Conservation (phyloP, 2,797 vertebrate species). For the Mycteria americana region DNA sequence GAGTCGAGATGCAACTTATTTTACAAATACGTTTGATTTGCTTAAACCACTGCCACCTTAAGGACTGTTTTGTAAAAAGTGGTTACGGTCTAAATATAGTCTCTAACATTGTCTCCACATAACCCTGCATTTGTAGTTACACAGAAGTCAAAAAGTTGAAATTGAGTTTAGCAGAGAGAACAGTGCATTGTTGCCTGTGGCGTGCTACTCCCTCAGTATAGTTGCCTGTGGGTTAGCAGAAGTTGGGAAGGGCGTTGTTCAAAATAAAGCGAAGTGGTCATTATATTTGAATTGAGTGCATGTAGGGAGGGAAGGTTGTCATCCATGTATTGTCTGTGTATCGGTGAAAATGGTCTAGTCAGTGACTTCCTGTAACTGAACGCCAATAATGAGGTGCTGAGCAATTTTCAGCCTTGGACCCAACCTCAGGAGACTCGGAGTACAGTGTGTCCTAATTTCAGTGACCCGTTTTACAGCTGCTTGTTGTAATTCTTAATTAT, state of each 20-base stretch:
- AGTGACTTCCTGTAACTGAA: not conserved
- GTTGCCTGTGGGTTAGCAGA: not conserved
- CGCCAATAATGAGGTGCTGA: not conserved
- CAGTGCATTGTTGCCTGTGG: not conserved
- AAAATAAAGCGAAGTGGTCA: not conserved
- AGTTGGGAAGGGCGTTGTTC: not conserved
- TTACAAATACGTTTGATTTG: not conserved
- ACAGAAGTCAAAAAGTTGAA: not conserved
- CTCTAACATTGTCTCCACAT: accelerated
- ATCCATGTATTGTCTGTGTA: not conserved
- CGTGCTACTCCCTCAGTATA: accelerated
- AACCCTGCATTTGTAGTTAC: not conserved
- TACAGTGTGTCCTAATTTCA: not conserved
- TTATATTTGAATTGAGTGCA: accelerated
- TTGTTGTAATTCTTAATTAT: not conserved
- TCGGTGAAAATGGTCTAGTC: not conserved
- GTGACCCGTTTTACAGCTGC: not conserved
- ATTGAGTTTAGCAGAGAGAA: not conserved
- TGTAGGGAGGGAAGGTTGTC: not conserved
- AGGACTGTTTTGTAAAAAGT: not conserved
- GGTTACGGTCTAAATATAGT: not conserved
- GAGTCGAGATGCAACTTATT: not conserved
- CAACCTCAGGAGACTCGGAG: not conserved
- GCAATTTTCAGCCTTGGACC: not conserved
- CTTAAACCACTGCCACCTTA: not conserved